Evolutionary conservation across 1,140 invertebrate species (phyloP).

Genomic region (Cylas formicarius): DNA sequence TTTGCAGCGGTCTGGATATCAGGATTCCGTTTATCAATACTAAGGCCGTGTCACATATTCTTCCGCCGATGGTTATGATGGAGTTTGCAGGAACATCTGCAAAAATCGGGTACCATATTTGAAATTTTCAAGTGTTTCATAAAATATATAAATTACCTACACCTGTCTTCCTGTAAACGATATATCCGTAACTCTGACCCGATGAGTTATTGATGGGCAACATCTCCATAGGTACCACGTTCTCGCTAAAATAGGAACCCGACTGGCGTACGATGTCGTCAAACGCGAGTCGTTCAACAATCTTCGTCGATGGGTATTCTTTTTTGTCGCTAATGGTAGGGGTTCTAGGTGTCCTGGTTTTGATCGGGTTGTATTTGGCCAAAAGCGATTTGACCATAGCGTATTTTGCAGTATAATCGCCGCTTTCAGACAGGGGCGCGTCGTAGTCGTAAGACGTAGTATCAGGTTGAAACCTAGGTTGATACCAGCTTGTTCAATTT

Average conservation of each 20-base stretch:
- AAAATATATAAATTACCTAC: conserved; percentile 42
- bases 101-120: conserved; percentile 38
- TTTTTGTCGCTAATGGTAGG: conserved; percentile 34
- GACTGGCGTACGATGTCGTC: too few species aligned
- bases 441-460: conserved; percentile 51
- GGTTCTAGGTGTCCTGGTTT: conserved; percentile 16
- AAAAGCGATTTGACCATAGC: conserved; percentile 33
- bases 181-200: conserved; percentile 54
- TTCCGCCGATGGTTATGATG: conserved; percentile 40
- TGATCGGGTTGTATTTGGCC: conserved; percentile 11
- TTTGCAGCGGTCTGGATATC: conserved; percentile 36
- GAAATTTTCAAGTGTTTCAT: conserved; percentile 34
- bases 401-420: conserved; percentile 46
- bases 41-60: conserved; percentile 49
- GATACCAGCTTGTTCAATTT: too few species aligned
- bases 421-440: conserved; percentile 46
- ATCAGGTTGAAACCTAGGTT: conserved; percentile 37
- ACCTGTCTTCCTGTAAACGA: conserved; percentile 44
- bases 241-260: conserved; percentile 20
- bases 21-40: conserved; percentile 43
- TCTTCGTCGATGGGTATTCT: too few species aligned
- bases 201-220: conserved; percentile 46
- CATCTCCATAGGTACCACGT: conserved; percentile 48
- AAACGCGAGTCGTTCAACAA: too few species aligned
- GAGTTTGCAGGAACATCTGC: conserved; percentile 27